These are phyloP conservation scores for Apis cerana DNA, from an alignment of 1,140 invertebrate genomes.

Conservation along the genomic window DNA sequence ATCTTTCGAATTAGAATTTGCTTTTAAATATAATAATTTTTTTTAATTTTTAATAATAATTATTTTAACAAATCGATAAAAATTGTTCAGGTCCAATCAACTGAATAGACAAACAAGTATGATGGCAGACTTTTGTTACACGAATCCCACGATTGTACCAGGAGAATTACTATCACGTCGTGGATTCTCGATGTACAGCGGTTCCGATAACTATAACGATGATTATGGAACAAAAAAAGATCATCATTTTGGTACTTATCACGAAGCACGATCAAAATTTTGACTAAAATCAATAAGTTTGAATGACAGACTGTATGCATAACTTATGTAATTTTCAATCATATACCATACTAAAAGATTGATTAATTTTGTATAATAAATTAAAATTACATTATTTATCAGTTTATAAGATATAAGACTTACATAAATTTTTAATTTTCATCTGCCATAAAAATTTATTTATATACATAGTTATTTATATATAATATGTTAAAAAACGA, in stretches of 20 bases:
- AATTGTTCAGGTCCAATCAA: conserved; percentile 73
- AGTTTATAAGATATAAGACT: conserved; percentile 14
- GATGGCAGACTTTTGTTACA: conserved; percentile 77
- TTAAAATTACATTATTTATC: conserved; percentile 3
- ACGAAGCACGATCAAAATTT: conserved; percentile 72
- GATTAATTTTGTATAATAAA: conserved; percentile 4
- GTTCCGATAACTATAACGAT: conserved; percentile 63
- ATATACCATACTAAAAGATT: conserved; percentile 8
- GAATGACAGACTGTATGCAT: neutral
- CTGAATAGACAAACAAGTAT: conserved; percentile 70
- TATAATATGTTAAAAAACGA: neutral
- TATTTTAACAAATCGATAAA: conserved; percentile 3
- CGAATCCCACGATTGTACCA: conserved; percentile 76
- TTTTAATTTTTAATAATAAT: neutral
- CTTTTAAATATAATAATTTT: conserved; percentile 3
- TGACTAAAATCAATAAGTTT: conserved; percentile 36
- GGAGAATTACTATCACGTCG: conserved; percentile 75
- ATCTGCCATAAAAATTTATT: conserved; percentile 33
- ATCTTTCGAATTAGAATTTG: conserved; percentile 1
- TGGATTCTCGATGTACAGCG: conserved; percentile 77
- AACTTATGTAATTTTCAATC: neutral
- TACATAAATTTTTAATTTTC: neutral
- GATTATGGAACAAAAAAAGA: conserved; percentile 62
- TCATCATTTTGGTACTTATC: conserved; percentile 50
- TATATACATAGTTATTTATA: conserved; percentile 8